Base-by-base conservation (phyloP, 2,797 vertebrate species). In the Phataginus tricuspis region DNA sequence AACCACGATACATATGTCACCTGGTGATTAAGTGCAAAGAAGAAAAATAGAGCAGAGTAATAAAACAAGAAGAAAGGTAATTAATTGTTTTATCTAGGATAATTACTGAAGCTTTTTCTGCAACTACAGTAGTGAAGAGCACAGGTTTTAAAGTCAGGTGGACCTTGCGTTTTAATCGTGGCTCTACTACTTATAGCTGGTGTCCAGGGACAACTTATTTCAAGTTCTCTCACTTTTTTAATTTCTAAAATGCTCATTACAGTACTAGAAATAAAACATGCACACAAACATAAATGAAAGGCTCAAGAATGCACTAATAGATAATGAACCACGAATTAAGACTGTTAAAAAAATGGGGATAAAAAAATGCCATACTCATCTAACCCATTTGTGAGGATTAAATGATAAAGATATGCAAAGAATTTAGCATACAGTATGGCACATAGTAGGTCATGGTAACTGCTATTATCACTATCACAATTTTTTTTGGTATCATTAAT, bases 231-330 rank as follows among this genome's bases (percentile, higher is more conserved):
- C 37, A 64, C 66, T 39, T 72, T 86, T 95, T 19, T 92, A 79
- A 92, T 66, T 90, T 92, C 45, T 87, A 95, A 93, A 77, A 87
- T 88, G 86, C 18, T 88, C 82, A 53, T 64, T 72, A 89, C 8
- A 72, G 27, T 49, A 42, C 55, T 53, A 64, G 39, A 51, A 93
- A 87, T 21, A 91, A 68, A 72, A 21, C 31, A 77, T 27, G 21
- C 10, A 68, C 37, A 94, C 3, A 95, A n/a, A 84, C 10, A 93
- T 25, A 49, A 39, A 84, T 42, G 79, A 90, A 77, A 82, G 53
- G 21, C 29, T 92, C 37, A 92, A 80, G 39, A 23, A 87, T 34
- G 34, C 37, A 42, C n/a, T 25, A 75, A 25, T 21, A 83, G 4
- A 85, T 21, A 79, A 39, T 55, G 25, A 87, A 92, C 55, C 29